A percentile compares a stretch with the other conserved stretches of the same genome.
Evolutionary conservation across 1,140 invertebrate species (phyloP).

Genomic region (Andrena cerasifolii): DNA sequence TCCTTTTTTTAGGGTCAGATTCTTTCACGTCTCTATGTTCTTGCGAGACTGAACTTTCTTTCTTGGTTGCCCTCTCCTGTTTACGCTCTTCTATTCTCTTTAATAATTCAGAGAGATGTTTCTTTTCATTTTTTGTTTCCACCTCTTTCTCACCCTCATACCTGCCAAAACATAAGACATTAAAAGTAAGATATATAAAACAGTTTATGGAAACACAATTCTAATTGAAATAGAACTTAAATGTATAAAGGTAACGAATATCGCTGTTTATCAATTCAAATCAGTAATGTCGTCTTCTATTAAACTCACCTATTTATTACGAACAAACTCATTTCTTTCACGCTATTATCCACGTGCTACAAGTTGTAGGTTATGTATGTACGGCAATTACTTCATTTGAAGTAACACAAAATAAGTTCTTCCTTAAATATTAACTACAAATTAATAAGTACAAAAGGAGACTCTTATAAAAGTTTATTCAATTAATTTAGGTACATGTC

Average conservation of each 20-base stretch:
- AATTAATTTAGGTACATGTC: too few species aligned
- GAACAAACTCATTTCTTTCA: slow-evolving; percentile 80
- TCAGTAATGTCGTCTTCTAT: neutral
- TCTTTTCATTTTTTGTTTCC: slow-evolving; percentile 78
- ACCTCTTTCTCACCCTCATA: slow-evolving; percentile 80
- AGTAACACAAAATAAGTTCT: too few species aligned
- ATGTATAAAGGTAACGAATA: neutral
- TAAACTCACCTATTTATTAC: slow-evolving; percentile 81
- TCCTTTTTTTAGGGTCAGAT: neutral
- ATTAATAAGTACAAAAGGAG: too few species aligned
- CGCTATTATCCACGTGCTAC: slow-evolving; percentile 1
- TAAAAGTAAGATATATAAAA: slow-evolving; percentile 24
- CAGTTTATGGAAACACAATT: neutral
- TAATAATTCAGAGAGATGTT: slow-evolving; percentile 84
- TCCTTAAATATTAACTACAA: neutral
- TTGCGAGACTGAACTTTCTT: neutral
- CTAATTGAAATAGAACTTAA: neutral
- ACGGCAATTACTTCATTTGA: too few species aligned
- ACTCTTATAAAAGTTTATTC: too few species aligned
- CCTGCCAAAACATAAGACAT: slow-evolving; percentile 62
- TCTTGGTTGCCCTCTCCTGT: slow-evolving; percentile 10
- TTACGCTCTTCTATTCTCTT: slow-evolving; percentile 84
- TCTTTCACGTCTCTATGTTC: neutral
- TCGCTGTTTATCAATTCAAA: slow-evolving; percentile 28
- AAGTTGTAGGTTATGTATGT: slow-evolving; percentile 19